phyloP scores from a whole-genome alignment of 2,888 invertebrate species.

The Penaeus monodon region DNA sequence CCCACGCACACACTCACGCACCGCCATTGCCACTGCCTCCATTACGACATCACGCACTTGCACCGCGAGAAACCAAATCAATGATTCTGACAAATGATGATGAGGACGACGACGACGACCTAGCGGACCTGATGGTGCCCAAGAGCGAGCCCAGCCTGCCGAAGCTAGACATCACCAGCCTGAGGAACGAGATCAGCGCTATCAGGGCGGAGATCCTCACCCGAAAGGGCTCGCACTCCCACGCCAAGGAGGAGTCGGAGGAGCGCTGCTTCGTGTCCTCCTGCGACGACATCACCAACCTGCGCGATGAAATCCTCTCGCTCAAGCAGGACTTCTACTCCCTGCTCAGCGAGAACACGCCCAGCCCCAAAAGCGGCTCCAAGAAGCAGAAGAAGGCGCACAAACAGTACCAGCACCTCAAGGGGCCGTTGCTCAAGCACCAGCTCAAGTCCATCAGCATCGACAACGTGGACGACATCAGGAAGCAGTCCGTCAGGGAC shows the following conservation, averaged over 20 bases:
- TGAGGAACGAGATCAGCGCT: constrained; percentile 60
- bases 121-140: constrained; percentile 10
- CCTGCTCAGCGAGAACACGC: constrained; percentile 50
- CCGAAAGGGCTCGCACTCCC: constrained; percentile 55
- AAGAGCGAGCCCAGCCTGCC: constrained; percentile 23
- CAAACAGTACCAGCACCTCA: constrained; percentile 22
- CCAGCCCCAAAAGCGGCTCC: neutral
- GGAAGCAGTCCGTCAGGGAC: constrained; percentile 7
- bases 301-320: constrained; percentile 60
- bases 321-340: constrained; percentile 63
- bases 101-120: neutral
- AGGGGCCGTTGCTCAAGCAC: constrained; percentile 38
- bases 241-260: neutral
- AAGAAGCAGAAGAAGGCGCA: constrained; percentile 26
- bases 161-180: constrained; percentile 57
- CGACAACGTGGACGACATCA: constrained; percentile 53
- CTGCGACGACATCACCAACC: constrained; percentile 57
- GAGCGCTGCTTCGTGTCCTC: constrained; percentile 59
- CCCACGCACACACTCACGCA: neutral
- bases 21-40: neutral
- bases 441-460: constrained; percentile 57
- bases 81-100: no score
- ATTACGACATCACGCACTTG: constrained; percentile 2
- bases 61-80: no score
- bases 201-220: constrained; percentile 57